Evolutionary conservation across 2,113 vertebrate species (phyloP).

Genomic region (Rallus limicola): DNA sequence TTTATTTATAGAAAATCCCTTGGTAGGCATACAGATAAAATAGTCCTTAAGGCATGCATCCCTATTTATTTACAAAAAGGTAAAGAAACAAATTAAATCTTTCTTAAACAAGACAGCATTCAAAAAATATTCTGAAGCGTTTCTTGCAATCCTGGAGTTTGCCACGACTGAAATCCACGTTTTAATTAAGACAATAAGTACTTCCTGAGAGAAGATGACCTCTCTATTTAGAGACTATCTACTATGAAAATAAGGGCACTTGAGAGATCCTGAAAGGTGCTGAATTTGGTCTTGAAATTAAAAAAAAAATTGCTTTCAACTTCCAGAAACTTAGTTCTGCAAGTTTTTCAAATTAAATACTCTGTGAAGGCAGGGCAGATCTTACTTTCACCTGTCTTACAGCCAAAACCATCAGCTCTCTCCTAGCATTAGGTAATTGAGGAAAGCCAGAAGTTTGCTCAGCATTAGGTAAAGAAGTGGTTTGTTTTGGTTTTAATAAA

Average conservation of each 20-base stretch:
- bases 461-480: neutral
- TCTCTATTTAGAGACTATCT: neutral
- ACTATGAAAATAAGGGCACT: conserved; percentile 15
- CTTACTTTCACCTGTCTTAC: neutral
- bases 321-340: neutral
- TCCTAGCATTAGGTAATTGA: conserved; percentile 19
- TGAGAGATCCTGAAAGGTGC: conserved; percentile 2
- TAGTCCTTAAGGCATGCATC: neutral
- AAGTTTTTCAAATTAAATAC: neutral
- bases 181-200: conserved; percentile 35
- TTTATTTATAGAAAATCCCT: neutral
- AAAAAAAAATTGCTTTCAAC: neutral
- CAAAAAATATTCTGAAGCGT: neutral
- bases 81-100: neutral
- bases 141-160: conserved; percentile 21
- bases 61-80: neutral
- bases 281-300: neutral
- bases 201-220: conserved; percentile 37
- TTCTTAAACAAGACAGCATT: neutral
- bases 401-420: conserved; percentile 39
- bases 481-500: conserved; percentile 31
- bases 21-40: neutral
- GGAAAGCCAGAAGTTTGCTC: conserved; percentile 39
- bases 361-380: neutral
- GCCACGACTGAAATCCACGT: neutral